A percentile compares a stretch with the other conserved stretches of the same genome.
Conservation (phyloP, 2,113 vertebrate species). For the Burhinus bistriatus region DNA sequence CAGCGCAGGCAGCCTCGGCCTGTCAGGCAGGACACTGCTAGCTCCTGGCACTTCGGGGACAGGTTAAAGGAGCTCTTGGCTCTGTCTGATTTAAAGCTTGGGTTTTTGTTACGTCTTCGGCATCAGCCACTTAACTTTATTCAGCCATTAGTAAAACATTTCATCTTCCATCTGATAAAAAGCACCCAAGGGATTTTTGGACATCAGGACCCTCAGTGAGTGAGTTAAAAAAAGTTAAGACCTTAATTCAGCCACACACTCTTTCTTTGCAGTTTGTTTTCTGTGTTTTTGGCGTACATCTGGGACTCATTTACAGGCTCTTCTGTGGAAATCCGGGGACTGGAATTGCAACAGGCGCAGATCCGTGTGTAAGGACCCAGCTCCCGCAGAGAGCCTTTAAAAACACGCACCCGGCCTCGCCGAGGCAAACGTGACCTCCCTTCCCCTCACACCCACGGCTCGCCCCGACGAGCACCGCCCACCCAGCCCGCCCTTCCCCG, state of each 20-base stretch:
- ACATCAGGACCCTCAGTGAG: not conserved
- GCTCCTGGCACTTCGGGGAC: fast-evolving
- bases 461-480: fast-evolving
- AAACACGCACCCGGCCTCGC: fast-evolving
- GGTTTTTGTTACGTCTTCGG: not conserved
- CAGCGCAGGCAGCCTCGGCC: fast-evolving
- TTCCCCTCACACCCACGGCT: fast-evolving
- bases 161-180: not conserved
- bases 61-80: not conserved
- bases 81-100: not conserved
- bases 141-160: not conserved
- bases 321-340: fast-evolving
- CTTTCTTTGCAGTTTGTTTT: not conserved
- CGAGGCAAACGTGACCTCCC: fast-evolving
- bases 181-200: not conserved
- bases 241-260: too few species aligned
- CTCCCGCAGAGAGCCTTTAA: not conserved
- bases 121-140: not conserved
- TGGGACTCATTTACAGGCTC: not conserved
- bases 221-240: not conserved
- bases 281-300: not conserved
- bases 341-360: not conserved
- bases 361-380: fast-evolving
- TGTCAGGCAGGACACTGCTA: too few species aligned
- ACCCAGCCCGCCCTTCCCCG: fast-evolving